Percentiles rank a stretch among this genome's conserved stretches.
Evolutionary conservation across 2,113 vertebrate species (phyloP).

Genomic region (Entelurus aequoreus): DNA sequence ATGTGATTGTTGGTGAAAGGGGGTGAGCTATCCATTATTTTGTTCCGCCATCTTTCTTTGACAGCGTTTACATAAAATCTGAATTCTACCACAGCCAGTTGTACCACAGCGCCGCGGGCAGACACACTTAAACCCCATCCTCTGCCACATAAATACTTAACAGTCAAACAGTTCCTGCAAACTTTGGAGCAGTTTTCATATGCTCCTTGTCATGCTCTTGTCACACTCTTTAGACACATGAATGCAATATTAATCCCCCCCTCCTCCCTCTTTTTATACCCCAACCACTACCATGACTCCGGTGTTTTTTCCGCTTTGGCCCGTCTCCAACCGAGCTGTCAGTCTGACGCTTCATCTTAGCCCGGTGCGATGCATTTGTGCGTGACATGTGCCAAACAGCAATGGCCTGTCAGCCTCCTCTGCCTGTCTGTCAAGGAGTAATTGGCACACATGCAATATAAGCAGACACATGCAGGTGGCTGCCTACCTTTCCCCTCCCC

Average conservation of each 20-base stretch:
- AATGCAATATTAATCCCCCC: constrained; percentile 58
- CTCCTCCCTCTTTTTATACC: constrained; percentile 2
- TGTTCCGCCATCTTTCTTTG: constrained; percentile 36
- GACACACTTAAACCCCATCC: constrained; percentile 33
- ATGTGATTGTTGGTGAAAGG: constrained; percentile 1
- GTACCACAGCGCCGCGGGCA: constrained; percentile 39
- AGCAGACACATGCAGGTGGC: constrained; percentile 71
- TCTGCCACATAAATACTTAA: constrained; percentile 53
- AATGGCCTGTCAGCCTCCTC: constrained; percentile 62
- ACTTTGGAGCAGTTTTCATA: constrained; percentile 51
- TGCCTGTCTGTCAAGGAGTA: constrained; percentile 69
- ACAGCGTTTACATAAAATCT: constrained; percentile 48
- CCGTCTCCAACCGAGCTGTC: constrained; percentile 64
- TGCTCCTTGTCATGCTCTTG: constrained; percentile 45
- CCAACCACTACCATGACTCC: constrained; percentile 39
- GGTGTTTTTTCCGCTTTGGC: constrained; percentile 57
- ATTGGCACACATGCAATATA: constrained; percentile 66
- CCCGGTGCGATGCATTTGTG: constrained; percentile 56
- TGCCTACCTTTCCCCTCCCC: constrained; percentile 57
- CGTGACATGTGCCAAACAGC: constrained; percentile 73
- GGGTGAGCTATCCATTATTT: constrained; percentile 33
- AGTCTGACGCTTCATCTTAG: constrained; percentile 49
- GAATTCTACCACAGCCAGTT: constrained; percentile 42
- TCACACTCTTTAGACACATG: constrained; percentile 54
- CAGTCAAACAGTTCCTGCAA: constrained; percentile 36